Conservation (phyloP, 2,113 vertebrate genomes). For the Anhinga anhinga region DNA sequence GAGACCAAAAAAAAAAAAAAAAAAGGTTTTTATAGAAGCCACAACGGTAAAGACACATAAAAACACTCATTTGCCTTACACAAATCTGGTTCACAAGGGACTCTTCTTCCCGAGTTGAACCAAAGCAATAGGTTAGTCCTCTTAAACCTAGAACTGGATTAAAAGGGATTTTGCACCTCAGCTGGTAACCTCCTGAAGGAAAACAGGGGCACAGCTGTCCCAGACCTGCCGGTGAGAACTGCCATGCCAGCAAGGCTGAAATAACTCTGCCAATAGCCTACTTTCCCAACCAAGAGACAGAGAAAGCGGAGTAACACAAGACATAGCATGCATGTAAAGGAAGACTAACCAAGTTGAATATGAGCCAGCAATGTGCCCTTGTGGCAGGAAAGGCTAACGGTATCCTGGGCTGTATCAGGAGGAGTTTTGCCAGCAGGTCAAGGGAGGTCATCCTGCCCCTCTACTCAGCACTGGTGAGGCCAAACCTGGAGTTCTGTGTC, state of each 20-base stretch:
- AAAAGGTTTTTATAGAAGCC: not conserved
- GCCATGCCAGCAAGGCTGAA: not conserved
- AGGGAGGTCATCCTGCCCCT: not conserved
- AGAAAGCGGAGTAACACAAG: not conserved
- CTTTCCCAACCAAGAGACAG: not conserved
- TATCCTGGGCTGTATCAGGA: not conserved
- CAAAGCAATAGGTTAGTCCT: not conserved
- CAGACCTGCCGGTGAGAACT: not conserved
- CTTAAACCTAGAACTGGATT: not conserved
- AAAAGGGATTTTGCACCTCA: not conserved
- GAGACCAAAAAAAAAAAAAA: too few relatives aligned
- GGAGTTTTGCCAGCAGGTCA: fast-evolving
- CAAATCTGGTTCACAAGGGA: not conserved
- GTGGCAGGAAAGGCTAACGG: not conserved
- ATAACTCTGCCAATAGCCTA: not conserved
- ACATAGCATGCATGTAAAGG: not conserved
- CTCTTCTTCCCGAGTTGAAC: not conserved
- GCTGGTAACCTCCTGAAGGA: not conserved
- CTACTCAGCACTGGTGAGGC: not conserved
- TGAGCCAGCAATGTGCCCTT: fast-evolving
- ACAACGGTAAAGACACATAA: not conserved
- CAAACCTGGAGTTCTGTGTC: not conserved
- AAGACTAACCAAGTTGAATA: not conserved
- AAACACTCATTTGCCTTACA: not conserved
- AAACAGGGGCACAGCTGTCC: not conserved